Evolutionary conservation across 2,113 vertebrate species (phyloP).

Genomic region (Oreochromis tanganicae): DNA sequence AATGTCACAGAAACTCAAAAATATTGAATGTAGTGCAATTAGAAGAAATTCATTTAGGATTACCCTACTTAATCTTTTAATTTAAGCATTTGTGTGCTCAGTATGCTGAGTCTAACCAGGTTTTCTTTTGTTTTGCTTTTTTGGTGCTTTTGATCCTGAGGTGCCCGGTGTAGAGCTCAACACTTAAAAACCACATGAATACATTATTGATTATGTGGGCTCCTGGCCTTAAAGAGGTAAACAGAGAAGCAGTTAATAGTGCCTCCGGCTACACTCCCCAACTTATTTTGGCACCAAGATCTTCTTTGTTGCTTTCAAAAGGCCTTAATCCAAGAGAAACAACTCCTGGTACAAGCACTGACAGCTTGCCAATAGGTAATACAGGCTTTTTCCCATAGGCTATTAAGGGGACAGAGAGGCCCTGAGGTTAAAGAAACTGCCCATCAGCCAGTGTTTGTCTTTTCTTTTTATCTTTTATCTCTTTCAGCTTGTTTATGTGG

Average conservation of each 20-base stretch:
- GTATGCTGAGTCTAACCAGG: background rate
- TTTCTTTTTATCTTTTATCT: background rate
- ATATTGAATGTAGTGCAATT: background rate
- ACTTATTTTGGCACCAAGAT: background rate
- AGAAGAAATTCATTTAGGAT: background rate
- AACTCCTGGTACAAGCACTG: constrained; percentile 1
- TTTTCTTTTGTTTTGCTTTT: background rate
- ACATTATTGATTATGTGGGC: constrained; percentile 33
- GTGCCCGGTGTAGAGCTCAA: background rate
- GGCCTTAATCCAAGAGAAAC: constrained; percentile 4
- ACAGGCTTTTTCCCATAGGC: constrained; percentile 1
- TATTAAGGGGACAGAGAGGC: constrained; percentile 4
- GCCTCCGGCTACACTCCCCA: background rate
- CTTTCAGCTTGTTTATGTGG: background rate
- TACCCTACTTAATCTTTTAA: background rate
- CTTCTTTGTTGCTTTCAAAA: constrained; percentile 20
- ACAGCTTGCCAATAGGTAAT: constrained; percentile 36
- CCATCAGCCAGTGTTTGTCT: constrained; percentile 1
- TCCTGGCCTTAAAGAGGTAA: constrained; percentile 18
- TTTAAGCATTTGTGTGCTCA: background rate
- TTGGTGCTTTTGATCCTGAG: background rate
- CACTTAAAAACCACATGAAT: constrained; percentile 12
- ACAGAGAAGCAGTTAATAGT: constrained; percentile 26
- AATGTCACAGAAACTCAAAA: background rate
- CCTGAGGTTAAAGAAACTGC: constrained; percentile 33